phyloP scores from a whole-genome alignment of 2,113 vertebrate genomes.

The Ancistrus triradiatus region DNA sequence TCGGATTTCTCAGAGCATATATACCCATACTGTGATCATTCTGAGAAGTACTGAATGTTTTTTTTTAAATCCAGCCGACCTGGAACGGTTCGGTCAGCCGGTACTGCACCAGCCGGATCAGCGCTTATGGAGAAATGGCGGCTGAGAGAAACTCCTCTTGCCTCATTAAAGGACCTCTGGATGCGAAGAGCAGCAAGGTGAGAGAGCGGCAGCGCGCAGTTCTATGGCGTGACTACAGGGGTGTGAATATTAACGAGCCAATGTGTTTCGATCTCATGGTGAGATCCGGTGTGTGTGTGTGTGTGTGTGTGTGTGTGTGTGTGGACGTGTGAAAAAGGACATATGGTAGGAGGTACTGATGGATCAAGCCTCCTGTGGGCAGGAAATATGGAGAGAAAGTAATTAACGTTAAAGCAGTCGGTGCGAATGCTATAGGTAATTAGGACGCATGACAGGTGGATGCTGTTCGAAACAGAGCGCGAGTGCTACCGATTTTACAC shows the following conservation, averaged over 20 bases:
- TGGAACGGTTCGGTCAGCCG: constrained; percentile 80
- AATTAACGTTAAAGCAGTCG: too few relatives aligned
- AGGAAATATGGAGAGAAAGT: too few relatives aligned
- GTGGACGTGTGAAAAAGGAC: too few relatives aligned
- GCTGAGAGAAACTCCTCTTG: constrained; percentile 72
- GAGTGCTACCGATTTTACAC: too few relatives aligned
- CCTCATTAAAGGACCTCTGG: constrained; percentile 75
- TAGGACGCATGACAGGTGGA: too few relatives aligned
- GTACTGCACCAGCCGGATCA: constrained; percentile 78
- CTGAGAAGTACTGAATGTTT: neutral
- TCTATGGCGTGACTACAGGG: neutral
- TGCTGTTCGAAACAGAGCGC: too few relatives aligned
- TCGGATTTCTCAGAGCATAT: too few relatives aligned
- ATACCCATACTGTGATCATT: neutral
- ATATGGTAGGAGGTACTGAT: too few relatives aligned
- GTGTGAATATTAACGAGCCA: neutral
- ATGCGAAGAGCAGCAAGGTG: constrained; percentile 74
- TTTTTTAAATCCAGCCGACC: constrained; percentile 61
- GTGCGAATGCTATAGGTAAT: too few relatives aligned
- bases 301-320: constrained; percentile 2
- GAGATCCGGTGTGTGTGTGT: too few relatives aligned
- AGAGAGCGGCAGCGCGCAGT: too few relatives aligned
- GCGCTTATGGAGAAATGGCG: constrained; percentile 71
- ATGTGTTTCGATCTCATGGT: constrained; percentile 56
- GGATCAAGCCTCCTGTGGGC: too few relatives aligned